Evolutionary conservation across 1,140 invertebrate species (phyloP).

Genomic region (Eciton burchellii): DNA sequence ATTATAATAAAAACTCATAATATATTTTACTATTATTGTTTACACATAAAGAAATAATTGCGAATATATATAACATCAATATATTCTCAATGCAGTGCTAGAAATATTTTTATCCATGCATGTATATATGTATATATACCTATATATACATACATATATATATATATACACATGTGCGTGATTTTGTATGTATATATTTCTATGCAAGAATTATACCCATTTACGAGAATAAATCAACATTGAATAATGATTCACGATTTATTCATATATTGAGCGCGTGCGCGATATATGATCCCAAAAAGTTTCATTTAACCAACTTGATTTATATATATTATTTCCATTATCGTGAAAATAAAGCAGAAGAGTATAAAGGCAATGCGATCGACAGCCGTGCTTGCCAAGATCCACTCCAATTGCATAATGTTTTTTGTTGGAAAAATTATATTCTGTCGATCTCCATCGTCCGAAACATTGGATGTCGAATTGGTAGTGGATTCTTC

Average conservation of each 20-base stretch:
- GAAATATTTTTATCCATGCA: neutral
- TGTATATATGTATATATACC: neutral
- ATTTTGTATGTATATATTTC: slow-evolving; percentile 12
- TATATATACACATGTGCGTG: neutral
- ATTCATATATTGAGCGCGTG: neutral
- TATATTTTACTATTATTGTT: neutral
- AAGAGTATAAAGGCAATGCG: slow-evolving; percentile 87
- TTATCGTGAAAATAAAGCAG: slow-evolving; percentile 84
- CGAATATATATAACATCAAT: neutral
- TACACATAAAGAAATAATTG: neutral
- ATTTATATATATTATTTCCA: slow-evolving; percentile 84
- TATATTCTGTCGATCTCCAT: slow-evolving; percentile 82
- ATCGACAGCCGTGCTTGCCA: slow-evolving; percentile 88
- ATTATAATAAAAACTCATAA: neutral
- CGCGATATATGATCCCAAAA: slow-evolving; percentile 20
- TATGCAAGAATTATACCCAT: slow-evolving; percentile 26
- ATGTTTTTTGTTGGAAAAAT: slow-evolving; percentile 80
- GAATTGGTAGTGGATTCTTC: slow-evolving; percentile 71
- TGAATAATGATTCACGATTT: slow-evolving; percentile 21
- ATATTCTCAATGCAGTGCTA: slow-evolving; percentile 9
- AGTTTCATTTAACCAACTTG: slow-evolving; percentile 14
- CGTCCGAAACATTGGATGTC: slow-evolving; percentile 74
- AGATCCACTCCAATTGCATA: slow-evolving; percentile 87
- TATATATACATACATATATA: slow-evolving; percentile 5
- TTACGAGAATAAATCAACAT: slow-evolving; percentile 34